Base-by-base conservation (phyloP, 2,113 vertebrate genomes). In the Procavia capensis region DNA sequence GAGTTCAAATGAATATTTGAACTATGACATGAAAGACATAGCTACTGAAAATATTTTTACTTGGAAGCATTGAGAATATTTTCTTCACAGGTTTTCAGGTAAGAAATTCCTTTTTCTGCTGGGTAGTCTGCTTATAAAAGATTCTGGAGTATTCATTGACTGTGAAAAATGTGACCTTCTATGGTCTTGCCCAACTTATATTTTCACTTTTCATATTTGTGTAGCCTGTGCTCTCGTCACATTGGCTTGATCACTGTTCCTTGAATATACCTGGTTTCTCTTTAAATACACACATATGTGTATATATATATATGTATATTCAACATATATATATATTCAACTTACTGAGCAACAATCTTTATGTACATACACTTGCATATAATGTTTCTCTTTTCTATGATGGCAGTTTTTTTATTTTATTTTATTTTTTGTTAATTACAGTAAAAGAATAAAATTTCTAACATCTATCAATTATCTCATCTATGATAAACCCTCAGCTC, bases 71-170 rank as follows among this genome's bases (percentile, higher is more conserved):
- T 88, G 57, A 74, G 31, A 47, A 54, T 95, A 72, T 87, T 95
- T 93, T 90, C 82, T 92, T 16, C 85, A 25, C 8, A 78, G 22
- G 1, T 72, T 90, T 92, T 90, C 39, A 86, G 34, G 34, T 20
- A 31, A 41, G 24, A 81, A 72, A 79, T 50, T 54, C 13, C 47
- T 85, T 95, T 95, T 85, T 84, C 50, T 90, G 76, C 66, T 82
- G 59, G 31, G 72, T 61, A 9, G 5, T 29, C 39, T n/a, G 6
- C 14, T 66, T 64, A 34, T 66, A 16, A n/a, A 66, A 66, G 17
- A 66, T 34, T 66, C 64, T 68, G 6, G 34, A 94, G 36, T n/a
- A 78, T 84, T 54, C 68, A 43, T 68, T 90, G 17, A 88, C 20
- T 85, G 20, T 72, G 72, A 81, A 72, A 81, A 72, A 24, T 54